phyloP scores from a whole-genome alignment of 2,113 vertebrate species.

The Proteles cristata region DNA sequence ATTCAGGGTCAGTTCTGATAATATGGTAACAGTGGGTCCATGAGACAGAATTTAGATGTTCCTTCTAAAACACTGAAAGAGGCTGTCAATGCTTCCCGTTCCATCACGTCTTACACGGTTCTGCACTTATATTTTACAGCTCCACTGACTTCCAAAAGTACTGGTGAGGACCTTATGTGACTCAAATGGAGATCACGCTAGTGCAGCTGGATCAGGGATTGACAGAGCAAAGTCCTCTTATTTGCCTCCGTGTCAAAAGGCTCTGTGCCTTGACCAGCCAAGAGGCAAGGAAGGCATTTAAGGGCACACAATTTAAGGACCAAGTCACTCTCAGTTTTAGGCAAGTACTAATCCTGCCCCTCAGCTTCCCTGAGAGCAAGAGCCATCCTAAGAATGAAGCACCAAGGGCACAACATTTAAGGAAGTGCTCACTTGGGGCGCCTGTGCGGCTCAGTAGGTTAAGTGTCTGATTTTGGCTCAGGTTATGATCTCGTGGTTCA shows the following conservation, averaged over 20 bases:
- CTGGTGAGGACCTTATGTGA: fast-evolving
- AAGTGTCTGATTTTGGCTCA: too few species aligned
- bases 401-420: not conserved
- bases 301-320: not conserved
- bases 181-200: too few species aligned
- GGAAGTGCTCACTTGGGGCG: not conserved
- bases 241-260: not conserved
- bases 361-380: not conserved
- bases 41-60: not conserved
- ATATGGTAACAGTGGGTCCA: not conserved
- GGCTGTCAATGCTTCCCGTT: not conserved
- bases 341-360: not conserved
- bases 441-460: too few species aligned
- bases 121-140: not conserved
- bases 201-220: not conserved
- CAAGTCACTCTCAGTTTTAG: not conserved
- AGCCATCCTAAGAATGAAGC: not conserved
- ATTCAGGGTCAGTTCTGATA: not conserved
- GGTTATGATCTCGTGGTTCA: too few species aligned
- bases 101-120: not conserved
- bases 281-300: not conserved
- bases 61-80: not conserved
- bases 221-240: not conserved
- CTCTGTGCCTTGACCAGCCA: not conserved
- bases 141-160: not conserved